Conservation (phyloP, 2,113 vertebrate species). For the Sebastes fasciatus region DNA sequence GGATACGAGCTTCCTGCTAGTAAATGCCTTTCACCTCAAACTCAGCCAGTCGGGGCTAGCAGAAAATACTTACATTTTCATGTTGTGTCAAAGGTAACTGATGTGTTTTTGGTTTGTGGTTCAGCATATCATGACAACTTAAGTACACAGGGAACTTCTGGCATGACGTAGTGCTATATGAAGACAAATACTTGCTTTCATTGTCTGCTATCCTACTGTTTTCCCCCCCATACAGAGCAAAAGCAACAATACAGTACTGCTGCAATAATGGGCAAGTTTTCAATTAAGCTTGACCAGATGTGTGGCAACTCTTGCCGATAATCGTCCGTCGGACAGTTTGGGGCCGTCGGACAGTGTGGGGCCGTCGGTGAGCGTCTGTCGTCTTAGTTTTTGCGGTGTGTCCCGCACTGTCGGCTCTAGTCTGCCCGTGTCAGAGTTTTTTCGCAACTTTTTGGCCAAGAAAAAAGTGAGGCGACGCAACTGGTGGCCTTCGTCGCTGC, state of each 20-base stretch:
- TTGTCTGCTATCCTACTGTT: neutral
- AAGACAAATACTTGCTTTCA: conserved; percentile 6
- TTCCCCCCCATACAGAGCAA: neutral
- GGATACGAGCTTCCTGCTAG: conserved; percentile 31
- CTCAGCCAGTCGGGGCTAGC: neutral
- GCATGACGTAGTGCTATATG: neutral
- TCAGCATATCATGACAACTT: neutral
- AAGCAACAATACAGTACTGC: neutral
- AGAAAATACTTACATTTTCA: neutral
- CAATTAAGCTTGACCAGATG: neutral
- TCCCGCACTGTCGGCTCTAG: too few relatives aligned
- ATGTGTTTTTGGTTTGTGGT: neutral
- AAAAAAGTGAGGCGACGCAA: too few relatives aligned
- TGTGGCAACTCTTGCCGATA: neutral
- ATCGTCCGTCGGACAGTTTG: too few relatives aligned
- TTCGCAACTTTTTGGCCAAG: too few relatives aligned
- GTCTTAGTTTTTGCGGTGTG: too few relatives aligned
- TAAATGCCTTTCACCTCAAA: conserved; percentile 14
- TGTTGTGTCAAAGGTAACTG: neutral
- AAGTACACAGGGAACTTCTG: neutral
- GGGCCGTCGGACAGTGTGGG: too few relatives aligned
- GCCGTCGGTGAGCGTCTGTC: too few relatives aligned
- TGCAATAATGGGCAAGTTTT: neutral
- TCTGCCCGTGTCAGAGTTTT: too few relatives aligned
- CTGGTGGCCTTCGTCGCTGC: too few relatives aligned